Evolutionary conservation across 35 echinoderm and acorn worm species (phyloP), one percentile per base, ranked within the genome.

Genomic region (Heliocidaris tuberculata): DNA sequence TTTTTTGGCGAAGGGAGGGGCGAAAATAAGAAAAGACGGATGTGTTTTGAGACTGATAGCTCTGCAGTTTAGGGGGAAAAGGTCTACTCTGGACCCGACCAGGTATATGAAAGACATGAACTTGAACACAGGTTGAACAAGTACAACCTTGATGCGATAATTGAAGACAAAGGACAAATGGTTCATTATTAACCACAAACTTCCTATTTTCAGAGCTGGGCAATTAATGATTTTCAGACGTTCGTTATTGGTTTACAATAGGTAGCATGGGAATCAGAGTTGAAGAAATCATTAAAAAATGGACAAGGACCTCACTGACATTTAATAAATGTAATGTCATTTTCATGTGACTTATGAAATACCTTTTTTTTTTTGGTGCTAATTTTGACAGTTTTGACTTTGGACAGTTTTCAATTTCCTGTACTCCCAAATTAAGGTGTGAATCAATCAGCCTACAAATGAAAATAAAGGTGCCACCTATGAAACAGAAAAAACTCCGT

Each of bases 21-120:
- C 87, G 47, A 89, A 89, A 78, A 78, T 78, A 78, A 78, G 31
- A 89, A 89, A 48, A 89, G 31, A 89, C 87, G 31, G 87, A 48
- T 89, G 87, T 89, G 87, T 89, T 47, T 48, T 89, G 87, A 48
- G 65, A 78, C 65, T 78, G 65, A 78, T 78, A 78, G 65, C 27
- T 78, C 21, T 78, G 21, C 65, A 78, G 65, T 78, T 78, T 56
- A 56, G 52, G 52, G 52, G 52, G 65, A 78, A 78, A 78, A 78
- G 65, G 65, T 78, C 65, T 78, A 42, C 35, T 42, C 35, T 7
- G 65, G 4, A 19, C 15, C 15, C 21, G 65, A n/a, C 65, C 65
- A 78, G 65, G 65, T 78, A 78, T 78, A 78, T 19, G 65, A 7
- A 27, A 78, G 17, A 78, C 65, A 7, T 78, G 65, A 78, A 78